Percentiles rank a stretch among this genome's conserved stretches.
Evolutionary conservation across 1,140 invertebrate species (phyloP).

Genomic region (Drosophila willistoni): DNA sequence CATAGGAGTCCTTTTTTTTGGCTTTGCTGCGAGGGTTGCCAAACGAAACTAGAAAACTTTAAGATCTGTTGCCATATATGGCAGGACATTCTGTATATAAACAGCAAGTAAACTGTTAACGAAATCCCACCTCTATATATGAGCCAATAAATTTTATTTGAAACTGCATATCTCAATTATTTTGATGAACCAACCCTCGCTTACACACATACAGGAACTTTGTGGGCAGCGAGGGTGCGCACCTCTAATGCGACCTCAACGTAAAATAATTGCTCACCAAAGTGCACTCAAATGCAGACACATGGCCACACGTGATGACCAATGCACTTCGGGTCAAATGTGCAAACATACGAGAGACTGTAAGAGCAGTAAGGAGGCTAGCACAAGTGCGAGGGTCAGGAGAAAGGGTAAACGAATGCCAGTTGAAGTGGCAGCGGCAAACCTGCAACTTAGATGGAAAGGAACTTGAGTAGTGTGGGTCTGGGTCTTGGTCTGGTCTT

Average conservation of each 20-base stretch:
- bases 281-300: conserved; percentile 82
- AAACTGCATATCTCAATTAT: no score
- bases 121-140: no score
- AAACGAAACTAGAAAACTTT: neutral
- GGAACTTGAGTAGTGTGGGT: conserved; percentile 51
- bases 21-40: conserved; percentile 36
- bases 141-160: no score
- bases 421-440: neutral
- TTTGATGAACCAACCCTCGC: conserved; percentile 35
- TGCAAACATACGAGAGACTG: conserved; percentile 50
- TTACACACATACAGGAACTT: conserved; percentile 35
- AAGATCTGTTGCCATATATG: no score
- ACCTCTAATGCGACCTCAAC: conserved; percentile 81
- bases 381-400: neutral
- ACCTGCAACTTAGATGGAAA: conserved; percentile 4
- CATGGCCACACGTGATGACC: conserved; percentile 80
- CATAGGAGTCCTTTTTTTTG: conserved; percentile 29
- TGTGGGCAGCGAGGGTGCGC: conserved; percentile 58
- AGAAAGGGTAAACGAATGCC: conserved; percentile 9
- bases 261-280: conserved; percentile 82
- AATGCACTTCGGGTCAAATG: conserved; percentile 80
- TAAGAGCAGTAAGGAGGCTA: conserved; percentile 18
- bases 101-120: no score
- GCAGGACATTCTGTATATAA: no score
- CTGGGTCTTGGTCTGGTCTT: conserved; percentile 56